phyloP scores from a whole-genome alignment of 2,888 invertebrate species.

The Amphipoea lucens region DNA sequence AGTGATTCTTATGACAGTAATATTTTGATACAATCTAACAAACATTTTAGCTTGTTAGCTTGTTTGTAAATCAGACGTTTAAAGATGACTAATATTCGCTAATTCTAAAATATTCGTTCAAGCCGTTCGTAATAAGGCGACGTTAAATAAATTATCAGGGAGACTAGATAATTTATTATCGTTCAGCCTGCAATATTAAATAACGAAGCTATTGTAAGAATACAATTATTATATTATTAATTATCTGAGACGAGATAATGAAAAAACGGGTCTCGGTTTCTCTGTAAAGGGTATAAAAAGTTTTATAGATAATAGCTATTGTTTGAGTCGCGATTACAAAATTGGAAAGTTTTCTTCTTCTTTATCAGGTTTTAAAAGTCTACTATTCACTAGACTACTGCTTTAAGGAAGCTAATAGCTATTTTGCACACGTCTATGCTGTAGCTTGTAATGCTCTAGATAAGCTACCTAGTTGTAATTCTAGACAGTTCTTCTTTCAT shows the following conservation, averaged over 20 bases:
- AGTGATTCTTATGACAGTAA: neutral
- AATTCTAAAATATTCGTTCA: conserved; percentile 19
- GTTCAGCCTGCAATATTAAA: conserved; percentile 65
- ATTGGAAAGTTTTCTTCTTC: neutral
- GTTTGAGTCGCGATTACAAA: conserved; percentile 15
- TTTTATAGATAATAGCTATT: conserved; percentile 15
- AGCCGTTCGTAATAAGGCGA: conserved; percentile 34
- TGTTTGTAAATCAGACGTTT: neutral
- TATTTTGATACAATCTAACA: neutral
- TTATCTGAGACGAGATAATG: conserved; percentile 46
- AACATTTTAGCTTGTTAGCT: neutral
- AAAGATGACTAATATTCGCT: neutral
- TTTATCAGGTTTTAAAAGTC: neutral
- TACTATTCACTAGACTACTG: neutral
- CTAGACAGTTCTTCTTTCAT: neutral
- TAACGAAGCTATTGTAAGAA: conserved; percentile 58
- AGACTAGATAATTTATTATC: conserved; percentile 65
- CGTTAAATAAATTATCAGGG: conserved; percentile 65
- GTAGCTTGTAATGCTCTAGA: neutral
- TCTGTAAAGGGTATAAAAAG: conserved; percentile 19
- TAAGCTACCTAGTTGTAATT: neutral
- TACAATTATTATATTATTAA: conserved; percentile 55
- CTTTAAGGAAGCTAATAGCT: neutral
- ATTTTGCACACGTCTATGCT: neutral
- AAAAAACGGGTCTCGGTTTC: conserved; percentile 26